Conservation (phyloP, 2,113 vertebrate genomes). For the Meriones unguiculatus region DNA sequence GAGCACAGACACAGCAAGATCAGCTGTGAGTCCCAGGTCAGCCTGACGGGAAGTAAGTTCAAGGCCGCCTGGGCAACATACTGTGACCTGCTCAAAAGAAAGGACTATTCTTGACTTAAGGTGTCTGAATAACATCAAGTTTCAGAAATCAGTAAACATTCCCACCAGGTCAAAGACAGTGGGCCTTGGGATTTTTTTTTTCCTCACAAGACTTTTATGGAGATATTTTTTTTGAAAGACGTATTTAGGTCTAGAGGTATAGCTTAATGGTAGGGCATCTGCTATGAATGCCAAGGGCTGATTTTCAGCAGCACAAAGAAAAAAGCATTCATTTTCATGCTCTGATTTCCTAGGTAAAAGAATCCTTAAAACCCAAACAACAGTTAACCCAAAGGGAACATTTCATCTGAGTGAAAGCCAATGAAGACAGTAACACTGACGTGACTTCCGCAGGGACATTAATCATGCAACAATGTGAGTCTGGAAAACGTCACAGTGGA, state of each 20-base stretch:
- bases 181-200: background rate
- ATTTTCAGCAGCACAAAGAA: background rate
- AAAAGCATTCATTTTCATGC: constrained; percentile 23
- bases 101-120: background rate
- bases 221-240: constrained; percentile 60
- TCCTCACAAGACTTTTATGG: constrained; percentile 49
- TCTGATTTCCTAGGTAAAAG: constrained; percentile 63
- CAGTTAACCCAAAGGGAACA: constrained; percentile 63
- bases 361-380: constrained; percentile 66
- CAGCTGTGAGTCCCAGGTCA: background rate
- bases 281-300: no score
- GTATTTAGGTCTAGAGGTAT: background rate
- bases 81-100: background rate
- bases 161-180: constrained; percentile 46
- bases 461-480: constrained; percentile 64
- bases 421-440: constrained; percentile 55
- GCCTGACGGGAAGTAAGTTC: background rate
- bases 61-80: background rate
- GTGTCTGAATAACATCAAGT: constrained; percentile 30
- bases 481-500: constrained; percentile 53
- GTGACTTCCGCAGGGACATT: constrained; percentile 50
- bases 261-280: background rate
- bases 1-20: background rate
- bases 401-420: constrained; percentile 55
- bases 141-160: constrained; percentile 45